Percentiles rank a stretch among this genome's conserved stretches.
Evolutionary conservation across 2,797 vertebrate genomes (phyloP).

Genomic region (Pangasius djambal): DNA sequence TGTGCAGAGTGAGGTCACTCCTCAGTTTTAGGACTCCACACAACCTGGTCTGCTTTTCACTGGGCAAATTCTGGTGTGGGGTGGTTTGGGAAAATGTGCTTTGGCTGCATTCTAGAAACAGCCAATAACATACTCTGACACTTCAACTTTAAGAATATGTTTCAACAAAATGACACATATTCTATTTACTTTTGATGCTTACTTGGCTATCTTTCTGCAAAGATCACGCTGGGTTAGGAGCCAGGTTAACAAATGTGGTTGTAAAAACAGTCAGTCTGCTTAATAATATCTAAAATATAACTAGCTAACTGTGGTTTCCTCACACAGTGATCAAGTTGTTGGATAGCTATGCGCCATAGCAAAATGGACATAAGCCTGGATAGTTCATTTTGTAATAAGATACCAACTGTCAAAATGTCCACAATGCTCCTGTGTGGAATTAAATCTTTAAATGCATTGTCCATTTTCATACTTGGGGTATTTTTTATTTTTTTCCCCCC

Average conservation of each 20-base stretch:
- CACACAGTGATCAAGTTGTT: not conserved
- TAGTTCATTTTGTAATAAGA: not conserved
- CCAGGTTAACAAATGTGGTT: not conserved
- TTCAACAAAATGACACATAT: not conserved
- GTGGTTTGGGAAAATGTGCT: not conserved
- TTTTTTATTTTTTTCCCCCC: too few relatives aligned
- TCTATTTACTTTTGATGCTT: not conserved
- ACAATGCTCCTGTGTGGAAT: too few relatives aligned
- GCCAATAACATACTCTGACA: not conserved
- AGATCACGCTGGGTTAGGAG: not conserved
- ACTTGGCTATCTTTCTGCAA: not conserved
- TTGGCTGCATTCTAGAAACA: not conserved
- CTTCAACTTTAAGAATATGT: not conserved
- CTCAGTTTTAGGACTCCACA: conserved; percentile 4
- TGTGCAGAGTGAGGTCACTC: not conserved
- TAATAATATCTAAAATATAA: too few relatives aligned
- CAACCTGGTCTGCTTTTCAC: not conserved
- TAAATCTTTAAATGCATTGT: too few relatives aligned
- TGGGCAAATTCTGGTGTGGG: not conserved
- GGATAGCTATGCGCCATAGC: not conserved
- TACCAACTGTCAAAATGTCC: too few relatives aligned
- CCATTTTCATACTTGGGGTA: not conserved
- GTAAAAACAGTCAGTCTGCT: too few relatives aligned
- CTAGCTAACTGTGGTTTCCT: too few relatives aligned
- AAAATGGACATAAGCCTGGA: not conserved